Evolutionary conservation across 2,113 vertebrate species (phyloP), one percentile per base, ranked within the genome.

Genomic region (Engraulis encrasicolus): DNA sequence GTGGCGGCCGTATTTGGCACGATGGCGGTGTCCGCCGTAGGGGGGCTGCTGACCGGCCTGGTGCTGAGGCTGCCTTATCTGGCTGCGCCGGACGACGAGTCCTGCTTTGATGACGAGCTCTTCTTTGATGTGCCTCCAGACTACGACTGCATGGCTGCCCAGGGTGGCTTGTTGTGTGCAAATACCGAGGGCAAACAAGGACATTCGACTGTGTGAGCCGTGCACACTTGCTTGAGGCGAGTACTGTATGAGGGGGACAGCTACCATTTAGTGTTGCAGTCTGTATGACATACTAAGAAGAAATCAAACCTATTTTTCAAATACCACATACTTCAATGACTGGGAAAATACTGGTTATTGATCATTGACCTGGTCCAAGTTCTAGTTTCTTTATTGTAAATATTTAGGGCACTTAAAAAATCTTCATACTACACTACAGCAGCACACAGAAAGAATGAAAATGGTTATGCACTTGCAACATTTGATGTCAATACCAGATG

Each of bases 81-180:
- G 3, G 89, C 91, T 0, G 91, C 48, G 3, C 96, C 93, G 0
- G 86, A 93, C 0, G 90, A 96, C 83, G 85, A 82, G 2, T 83
- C 90, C 54, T 96, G 96, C 88, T 96, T 96, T n/a, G 94, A 97
- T 0, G 96, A 97, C 49, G 83, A 90, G 0, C 80, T 92, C 19
- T 96, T 95, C 89, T 96, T 97, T 84, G 89, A 94, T 17, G 85
- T 95, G 78, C 94, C 93, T 11, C 85, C 77, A 0, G 89, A 94
- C 85, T 91, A 92, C 50, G 83, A 90, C n/a, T 86, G 80, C 54
- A 87, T 88, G 2, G 79, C 11, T 15, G 31, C 18, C 11, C 23
- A 15, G 0, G 82, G 77, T 34, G 58, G 81, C 11, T 14, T 1
- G 7, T 0, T n/a, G 78, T 77, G 37, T 58, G 34, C 38, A 82